Base-by-base conservation (phyloP, 2,113 vertebrate genomes). In the Symphodus melops region DNA sequence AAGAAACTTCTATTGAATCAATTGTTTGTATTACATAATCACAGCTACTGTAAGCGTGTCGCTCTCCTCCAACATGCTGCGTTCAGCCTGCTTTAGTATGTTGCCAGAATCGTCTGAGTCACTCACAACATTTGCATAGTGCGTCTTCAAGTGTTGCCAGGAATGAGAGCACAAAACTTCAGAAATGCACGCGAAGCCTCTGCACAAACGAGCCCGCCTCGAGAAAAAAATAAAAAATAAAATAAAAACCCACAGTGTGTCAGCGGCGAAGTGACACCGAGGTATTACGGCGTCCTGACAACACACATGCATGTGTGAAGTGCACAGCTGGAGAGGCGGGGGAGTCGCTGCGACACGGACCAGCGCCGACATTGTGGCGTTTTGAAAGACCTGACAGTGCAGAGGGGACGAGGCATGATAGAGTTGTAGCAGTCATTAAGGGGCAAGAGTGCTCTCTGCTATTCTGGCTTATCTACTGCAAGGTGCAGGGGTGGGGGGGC, bases 381-480 rank as follows among this genome's bases (percentile, higher is more conserved):
- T 5, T 25, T 52, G 14, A 53, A 62, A 71, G 46, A 76, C 51
- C 61, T 20, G 1, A 39, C 23, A 19, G 52, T 6, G 14, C 16
- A 21, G 57, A 1, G 54, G 41, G 61, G 37, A 7, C 49, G 21
- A 13, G 39, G 58, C 12, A 17, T 67, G 72, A 76, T 69, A 20
- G 72, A 84, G 86, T 82, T 82, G 85, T 82, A 56, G 71, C 78
- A 87, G 78, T 83, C 79, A 66, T 88, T 79, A 70, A 81, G 79
- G 28, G 74, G 75, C 58, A 73, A 53, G 61, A 59, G 77, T 56
- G 77, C 65, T 87, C 61, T 84, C 71, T 75, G 81, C 89, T 65
- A 37, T 68, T 77, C 57, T 58, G 83, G 74, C 82, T 88, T 86
- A 83, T 90, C 91, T 84, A 48, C 77, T 85, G 85, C 79, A 80